A percentile compares a stretch with the other conserved stretches of the same genome.
Conservation (phyloP, 2,888 invertebrate species). For the Scaptomyza flava region DNA sequence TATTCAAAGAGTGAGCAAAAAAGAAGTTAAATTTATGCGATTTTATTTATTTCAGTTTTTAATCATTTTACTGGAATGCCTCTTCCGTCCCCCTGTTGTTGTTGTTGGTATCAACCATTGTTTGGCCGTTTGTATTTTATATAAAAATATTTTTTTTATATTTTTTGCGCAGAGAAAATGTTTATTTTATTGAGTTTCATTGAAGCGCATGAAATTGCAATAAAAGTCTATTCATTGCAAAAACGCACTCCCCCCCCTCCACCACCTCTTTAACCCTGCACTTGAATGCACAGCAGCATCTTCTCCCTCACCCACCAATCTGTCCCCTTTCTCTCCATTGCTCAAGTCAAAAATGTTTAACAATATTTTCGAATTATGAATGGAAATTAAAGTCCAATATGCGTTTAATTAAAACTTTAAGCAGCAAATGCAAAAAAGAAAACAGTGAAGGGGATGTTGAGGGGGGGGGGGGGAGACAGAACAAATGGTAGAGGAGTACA, state of each 20-base stretch:
- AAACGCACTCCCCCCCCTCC: slow-evolving; percentile 17
- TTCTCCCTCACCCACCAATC: neutral
- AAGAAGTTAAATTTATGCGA: slow-evolving; percentile 50
- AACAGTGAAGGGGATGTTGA: neutral
- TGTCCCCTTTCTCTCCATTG: neutral
- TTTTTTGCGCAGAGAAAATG: slow-evolving; percentile 35
- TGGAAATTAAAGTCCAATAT: slow-evolving; percentile 75
- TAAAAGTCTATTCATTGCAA: slow-evolving; percentile 73
- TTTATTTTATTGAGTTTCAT: slow-evolving; percentile 76
- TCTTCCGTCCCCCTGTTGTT: neutral
- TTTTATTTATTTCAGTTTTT: slow-evolving; percentile 37
- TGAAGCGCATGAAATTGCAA: slow-evolving; percentile 80
- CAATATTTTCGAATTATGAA: slow-evolving; percentile 66
- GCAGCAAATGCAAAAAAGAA: slow-evolving; percentile 20
- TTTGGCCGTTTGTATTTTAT: slow-evolving; percentile 61
- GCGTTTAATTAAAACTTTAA: slow-evolving; percentile 77
- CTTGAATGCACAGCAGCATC: slow-evolving; percentile 3
- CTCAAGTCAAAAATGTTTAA: slow-evolving; percentile 9
- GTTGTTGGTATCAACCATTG: slow-evolving; percentile 41
- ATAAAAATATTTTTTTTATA: slow-evolving; percentile 20
- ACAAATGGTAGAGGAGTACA: fast-evolving
- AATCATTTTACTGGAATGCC: slow-evolving; percentile 39
- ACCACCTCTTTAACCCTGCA: neutral
- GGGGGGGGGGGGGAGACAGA: neutral
- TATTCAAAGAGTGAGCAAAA: slow-evolving; percentile 8